Evolutionary conservation across 2,888 invertebrate genomes (phyloP), one percentile per base, ranked within the genome.

Genomic region (Pristionchus japonicus): DNA sequence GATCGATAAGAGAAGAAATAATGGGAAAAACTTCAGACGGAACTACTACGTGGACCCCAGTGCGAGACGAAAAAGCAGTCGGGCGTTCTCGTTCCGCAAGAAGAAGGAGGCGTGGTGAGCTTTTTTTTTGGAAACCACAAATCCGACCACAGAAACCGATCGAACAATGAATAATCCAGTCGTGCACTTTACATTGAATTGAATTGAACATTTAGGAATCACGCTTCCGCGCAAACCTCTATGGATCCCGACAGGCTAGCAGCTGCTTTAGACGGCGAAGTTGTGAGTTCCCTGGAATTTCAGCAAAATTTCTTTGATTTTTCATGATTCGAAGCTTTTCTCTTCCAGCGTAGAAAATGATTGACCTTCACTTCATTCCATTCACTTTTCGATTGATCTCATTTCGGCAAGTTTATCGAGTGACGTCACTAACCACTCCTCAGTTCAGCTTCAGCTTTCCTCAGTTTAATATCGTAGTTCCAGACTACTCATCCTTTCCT

Each of bases 291-390:
- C 9, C 15, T 37, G 4, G 1, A 15, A 20, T 20, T 34, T 13
- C 15, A 11, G 6, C 27, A 23, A n/a, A 67, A 2, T 31, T 34
- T 31, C 4, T 67, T 64, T 64, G 7, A 13, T 20, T 31, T 70
- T 34, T 7, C 37, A 37, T n/a, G n/a, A n/a, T 57, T 57, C 57
- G n/a, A 57, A 37, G 3, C 37, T 37, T 83, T 37, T 57, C 11
- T 17, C 52, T 52, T 83, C 37, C 82, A 83, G 82, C 82, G 82
- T 83, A 83, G 82, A 83, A 83, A 83, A 52, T 83, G 82, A 83
- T 83, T 52, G 49, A 20, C 43, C 43, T 83, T 83, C 82, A 23
- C 82, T 80, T 43, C 82, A 83, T 83, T 52, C 82, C 6, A 40
- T 43, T 70, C 49, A 47, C 80, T 47, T 80, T 80, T 49, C 49